phyloP scores from a whole-genome alignment of 2,888 invertebrate genomes.

The Cheilosia impressa region DNA sequence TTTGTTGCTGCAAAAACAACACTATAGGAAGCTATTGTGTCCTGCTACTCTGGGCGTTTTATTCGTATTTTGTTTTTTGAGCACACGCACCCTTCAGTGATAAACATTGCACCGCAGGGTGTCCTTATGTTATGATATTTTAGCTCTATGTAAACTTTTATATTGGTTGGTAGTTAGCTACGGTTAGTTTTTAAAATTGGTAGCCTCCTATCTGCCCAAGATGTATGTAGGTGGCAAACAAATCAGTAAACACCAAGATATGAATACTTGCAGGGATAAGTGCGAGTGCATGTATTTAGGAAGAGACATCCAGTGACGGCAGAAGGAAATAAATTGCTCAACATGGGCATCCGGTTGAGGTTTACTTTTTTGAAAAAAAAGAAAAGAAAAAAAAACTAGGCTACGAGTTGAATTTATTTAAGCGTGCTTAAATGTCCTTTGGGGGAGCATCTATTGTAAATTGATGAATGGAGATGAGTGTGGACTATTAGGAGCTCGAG shows the following conservation, averaged over 20 bases:
- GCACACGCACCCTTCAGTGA: slow-evolving; percentile 50
- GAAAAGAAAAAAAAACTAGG: not conserved
- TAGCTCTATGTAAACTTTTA: slow-evolving; percentile 22
- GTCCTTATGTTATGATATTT: slow-evolving; percentile 66
- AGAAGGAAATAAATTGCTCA: slow-evolving; percentile 7
- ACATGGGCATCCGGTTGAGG: slow-evolving; percentile 6
- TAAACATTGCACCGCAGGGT: slow-evolving; percentile 73
- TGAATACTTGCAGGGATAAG: slow-evolving; percentile 18
- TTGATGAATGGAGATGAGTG: no score
- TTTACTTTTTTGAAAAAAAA: not conserved
- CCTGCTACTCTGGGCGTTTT: slow-evolving; percentile 30
- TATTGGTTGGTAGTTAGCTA: slow-evolving; percentile 11
- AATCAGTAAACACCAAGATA: slow-evolving; percentile 32
- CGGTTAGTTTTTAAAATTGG: slow-evolving; percentile 19
- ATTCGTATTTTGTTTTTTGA: slow-evolving; percentile 28
- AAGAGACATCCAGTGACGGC: not conserved
- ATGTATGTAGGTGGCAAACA: slow-evolving; percentile 4
- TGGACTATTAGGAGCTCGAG: no score
- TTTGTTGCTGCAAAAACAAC: slow-evolving; percentile 36
- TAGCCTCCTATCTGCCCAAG: not conserved
- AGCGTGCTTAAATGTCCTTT: not conserved
- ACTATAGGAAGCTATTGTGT: slow-evolving; percentile 1
- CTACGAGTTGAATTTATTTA: slow-evolving; percentile 21
- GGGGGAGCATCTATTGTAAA: not conserved
- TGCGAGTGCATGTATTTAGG: not conserved